phyloP scores from a whole-genome alignment of 2,113 vertebrate genomes.

The Macaca mulatta region DNA sequence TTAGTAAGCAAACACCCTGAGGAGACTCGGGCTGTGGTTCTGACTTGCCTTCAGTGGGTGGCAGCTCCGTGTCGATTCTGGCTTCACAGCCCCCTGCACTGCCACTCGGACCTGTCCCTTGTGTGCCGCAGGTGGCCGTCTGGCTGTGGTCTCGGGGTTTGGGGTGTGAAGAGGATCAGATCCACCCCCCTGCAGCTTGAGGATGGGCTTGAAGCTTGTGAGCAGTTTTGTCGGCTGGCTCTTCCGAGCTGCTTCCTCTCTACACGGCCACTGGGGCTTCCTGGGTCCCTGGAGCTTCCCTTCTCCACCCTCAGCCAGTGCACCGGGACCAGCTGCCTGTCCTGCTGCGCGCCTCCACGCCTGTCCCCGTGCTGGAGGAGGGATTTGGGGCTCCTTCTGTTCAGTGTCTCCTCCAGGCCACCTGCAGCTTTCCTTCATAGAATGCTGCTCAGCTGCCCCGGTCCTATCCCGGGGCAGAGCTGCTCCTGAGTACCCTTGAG shows the following conservation, averaged over 20 bases:
- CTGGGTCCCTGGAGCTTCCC: background rate
- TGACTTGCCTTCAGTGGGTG: background rate
- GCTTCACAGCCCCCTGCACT: background rate
- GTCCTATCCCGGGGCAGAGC: background rate
- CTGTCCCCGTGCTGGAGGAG: background rate
- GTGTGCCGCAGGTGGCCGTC: fast-evolving
- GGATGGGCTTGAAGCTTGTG: background rate
- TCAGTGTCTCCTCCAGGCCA: fast-evolving
- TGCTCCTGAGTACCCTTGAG: too few relatives aligned
- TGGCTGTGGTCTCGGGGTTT: background rate
- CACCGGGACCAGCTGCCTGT: background rate
- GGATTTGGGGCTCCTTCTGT: background rate
- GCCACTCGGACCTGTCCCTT: background rate
- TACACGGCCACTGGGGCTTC: background rate
- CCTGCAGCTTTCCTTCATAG: background rate
- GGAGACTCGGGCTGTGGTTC: background rate
- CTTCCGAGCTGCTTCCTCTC: background rate
- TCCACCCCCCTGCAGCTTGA: background rate
- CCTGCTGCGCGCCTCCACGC: fast-evolving
- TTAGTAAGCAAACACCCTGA: background rate
- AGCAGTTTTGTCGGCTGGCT: background rate
- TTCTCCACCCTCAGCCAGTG: background rate
- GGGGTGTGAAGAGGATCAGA: background rate
- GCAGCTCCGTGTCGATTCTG: background rate
- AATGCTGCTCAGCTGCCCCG: background rate